Base-by-base conservation (phyloP, 1,140 invertebrate genomes). In the Cydia splendana region DNA sequence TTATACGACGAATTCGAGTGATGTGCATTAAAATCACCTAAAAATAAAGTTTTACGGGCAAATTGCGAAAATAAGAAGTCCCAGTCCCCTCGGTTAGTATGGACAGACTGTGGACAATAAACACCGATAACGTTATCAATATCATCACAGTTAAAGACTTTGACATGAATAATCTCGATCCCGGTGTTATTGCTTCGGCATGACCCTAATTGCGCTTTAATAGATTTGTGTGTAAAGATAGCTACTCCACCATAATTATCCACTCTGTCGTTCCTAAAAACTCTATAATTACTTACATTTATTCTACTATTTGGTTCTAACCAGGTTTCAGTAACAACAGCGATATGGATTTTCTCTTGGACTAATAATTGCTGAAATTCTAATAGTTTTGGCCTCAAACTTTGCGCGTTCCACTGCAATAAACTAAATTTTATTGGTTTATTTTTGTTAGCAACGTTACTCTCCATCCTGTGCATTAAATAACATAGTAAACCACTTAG, bases 1-100 rank as follows among this genome's bases (percentile, higher is more conserved):
- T 73, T 73, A 15, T 7, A 18, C n/a, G 69, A 73, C 69, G 38
- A 73, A 15, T 42, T 30, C 2, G 38, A 5, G n/a, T 73, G 69
- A n/a, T 45, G 69, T 5, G 30, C 69, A 38, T 73, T 73, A 12
- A 73, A 13, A 18, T 73, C 69, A 0, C 69, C 69, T 10, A 18
- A 12, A 15, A 73, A 42, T 18, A 73, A 13, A 45, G 9, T 15
- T 18, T 73, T 30, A 4, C 7, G 1, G 6, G 10, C n/a, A 42
- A n/a, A 45, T 5, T 42, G 38, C 5, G 10, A 6, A 18, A 73
- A 73, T 4, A 73, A 15, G 3, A 7, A 34, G 13, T 73, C 38
- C 69, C 69, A 73, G 15, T 73, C 69, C 30, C n/a, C 6, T 45
- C 38, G 69, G 18, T 4, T 45, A n/a, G 28, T 73, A 18, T 4